These are phyloP conservation scores for Ornithoptera priamus DNA, from an alignment of 2,888 invertebrate genomes.

Conservation along the genomic window DNA sequence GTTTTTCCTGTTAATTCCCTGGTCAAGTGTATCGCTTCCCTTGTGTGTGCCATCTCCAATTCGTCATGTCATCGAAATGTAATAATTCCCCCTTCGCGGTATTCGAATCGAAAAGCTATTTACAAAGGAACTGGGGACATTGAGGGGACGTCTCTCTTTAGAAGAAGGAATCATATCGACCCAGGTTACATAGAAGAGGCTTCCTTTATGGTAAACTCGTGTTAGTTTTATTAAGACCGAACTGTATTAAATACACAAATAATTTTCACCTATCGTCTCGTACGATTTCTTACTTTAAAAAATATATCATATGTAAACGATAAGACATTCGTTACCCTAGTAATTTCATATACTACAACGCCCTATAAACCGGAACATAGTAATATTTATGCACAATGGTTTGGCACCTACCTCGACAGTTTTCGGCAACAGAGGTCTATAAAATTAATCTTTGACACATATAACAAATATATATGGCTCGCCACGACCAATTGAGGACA, in stretches of 20 bases:
- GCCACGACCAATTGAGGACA: no score
- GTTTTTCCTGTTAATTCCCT: conserved; percentile 28
- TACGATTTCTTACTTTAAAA: no score
- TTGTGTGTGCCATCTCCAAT: conserved; percentile 61
- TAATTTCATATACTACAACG: no score
- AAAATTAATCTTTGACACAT: no score
- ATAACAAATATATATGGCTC: no score
- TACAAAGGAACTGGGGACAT: conserved; percentile 61
- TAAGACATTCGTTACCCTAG: no score
- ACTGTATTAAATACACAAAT: conserved; percentile 11
- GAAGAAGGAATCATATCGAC: conserved; percentile 55
- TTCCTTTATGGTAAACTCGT: conserved; percentile 42
- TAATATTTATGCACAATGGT: no score
- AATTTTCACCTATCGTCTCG: neutral
- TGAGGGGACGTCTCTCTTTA: conserved; percentile 47
- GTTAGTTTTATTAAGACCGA: conserved; percentile 34
- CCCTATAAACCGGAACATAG: no score
- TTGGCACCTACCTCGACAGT: no score
- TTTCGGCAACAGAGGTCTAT: no score
- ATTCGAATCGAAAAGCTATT: conserved; percentile 64
- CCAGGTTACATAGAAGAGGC: conserved; percentile 49
- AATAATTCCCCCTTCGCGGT: conserved; percentile 65
- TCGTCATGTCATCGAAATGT: conserved; percentile 77
- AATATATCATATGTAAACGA: no score
- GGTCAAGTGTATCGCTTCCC: conserved; percentile 53